Evolutionary conservation across 2,113 vertebrate species (phyloP), one percentile per base, ranked within the genome.

Genomic region (Dissostichus mawsoni): DNA sequence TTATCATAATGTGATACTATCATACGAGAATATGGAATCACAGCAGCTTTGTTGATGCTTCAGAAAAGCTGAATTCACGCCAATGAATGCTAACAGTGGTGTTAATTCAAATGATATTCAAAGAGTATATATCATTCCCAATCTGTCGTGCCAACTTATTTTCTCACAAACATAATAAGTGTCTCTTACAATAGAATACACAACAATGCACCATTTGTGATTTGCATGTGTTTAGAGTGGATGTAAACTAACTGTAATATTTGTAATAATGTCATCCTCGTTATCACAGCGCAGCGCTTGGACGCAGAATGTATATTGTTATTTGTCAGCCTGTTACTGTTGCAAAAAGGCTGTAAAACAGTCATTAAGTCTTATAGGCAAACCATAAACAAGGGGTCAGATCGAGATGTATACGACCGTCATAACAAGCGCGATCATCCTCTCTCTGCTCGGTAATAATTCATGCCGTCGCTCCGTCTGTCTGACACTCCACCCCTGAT

Each of bases 341-440:
- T 66, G 51, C 68, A 66, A 70, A 29, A 68, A 45, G 80, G 82
- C 69, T 86, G 84, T 89, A 76, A 90, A 88, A 82, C 76, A 84
- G 80, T 93, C 84, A 90, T 93, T 89, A 90, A 87, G 73, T 80
- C 78, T 90, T 75, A 84, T 20, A 76, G 81, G 57, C 53, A 58
- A 73, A 61, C 70, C 57, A 50, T 87, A 89, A 89, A 93, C 83
- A 77, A 13, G 45, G 69, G 83, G 82, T 94, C 87, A 86, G 57
- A 72, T 69, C 55, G 65, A 77, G 51, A 77, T 47, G 74, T 86
- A 75, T 81, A 71, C 36, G 56, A 80, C 65, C 64, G 58, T 76
- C 85, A 73, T 91, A 89, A 92, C 90, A 66, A 89, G 67, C 76
- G 29, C 78, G 67, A 70, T 80, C 82, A 78, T 63, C 63, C 73